Base-by-base conservation (phyloP, 1,140 invertebrate genomes). In the Oryctes rhinoceros region DNA sequence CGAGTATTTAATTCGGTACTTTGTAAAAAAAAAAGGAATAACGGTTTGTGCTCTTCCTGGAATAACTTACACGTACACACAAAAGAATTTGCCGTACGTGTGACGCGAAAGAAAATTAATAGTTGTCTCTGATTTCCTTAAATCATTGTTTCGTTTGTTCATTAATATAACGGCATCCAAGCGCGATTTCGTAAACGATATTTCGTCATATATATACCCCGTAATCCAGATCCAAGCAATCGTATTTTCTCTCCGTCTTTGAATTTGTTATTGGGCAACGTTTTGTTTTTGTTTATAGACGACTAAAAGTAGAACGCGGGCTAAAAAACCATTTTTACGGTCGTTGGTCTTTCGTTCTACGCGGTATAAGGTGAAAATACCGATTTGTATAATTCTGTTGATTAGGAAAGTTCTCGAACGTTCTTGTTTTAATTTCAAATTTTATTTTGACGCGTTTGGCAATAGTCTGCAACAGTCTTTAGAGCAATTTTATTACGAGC, bases 271-370 rank as follows among this genome's bases (percentile, higher is more conserved):
- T 71, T 71, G 65, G 65, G 65, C 65, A 71, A 35, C 24, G 20
- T 71, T 30, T 71, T 71, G 65, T 71, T 71, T 71, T 71, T 71
- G 65, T 71, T 71, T 71, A 71, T 30, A 15, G 18, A 71, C 65
- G 24, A 11, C 15, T 71, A 37, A 71, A 71, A 71, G 65, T 71
- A 24, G 65, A 37, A 9, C 65, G 35, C 24, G 65, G 9, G 13
- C 65, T 71, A 71, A 71, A 71, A 71, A 71, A 24, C 65, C 65
- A 35, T 71, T 24, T 71, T 71, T 71, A 71, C 65, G 65, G 65
- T 71, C 65, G 20, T 71, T 71, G 65, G 65, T 71, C 65, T 71
- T 15, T 20, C 24, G 65, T 71, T 71, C 35, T 37, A 37, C 35
- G 65, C 35, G 35, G 11, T 7, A 18, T 71, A 71, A 71, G 65